Conservation (phyloP, 2,113 vertebrate genomes). For the Muntiacus reevesi region DNA sequence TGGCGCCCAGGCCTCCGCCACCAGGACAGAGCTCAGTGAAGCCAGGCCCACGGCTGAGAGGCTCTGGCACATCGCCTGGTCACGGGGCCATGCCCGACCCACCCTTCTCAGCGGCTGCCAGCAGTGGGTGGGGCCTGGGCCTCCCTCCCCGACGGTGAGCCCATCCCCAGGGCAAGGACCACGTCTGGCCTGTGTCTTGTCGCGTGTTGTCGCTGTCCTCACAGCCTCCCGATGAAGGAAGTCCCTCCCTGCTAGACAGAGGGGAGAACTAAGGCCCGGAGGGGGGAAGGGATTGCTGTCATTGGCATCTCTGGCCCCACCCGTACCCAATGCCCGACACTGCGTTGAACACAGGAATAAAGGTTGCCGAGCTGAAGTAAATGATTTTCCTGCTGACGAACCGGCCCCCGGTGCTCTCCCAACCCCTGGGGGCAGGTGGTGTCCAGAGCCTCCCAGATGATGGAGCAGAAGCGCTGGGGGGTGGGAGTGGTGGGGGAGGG, state of each 20-base stretch:
- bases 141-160: not conserved
- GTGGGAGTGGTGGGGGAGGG: accelerated
- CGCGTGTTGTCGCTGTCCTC: not conserved
- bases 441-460: not conserved
- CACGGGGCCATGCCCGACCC: not conserved
- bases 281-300: not conserved
- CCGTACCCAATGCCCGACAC: not conserved
- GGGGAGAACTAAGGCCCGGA: not conserved
- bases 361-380: not conserved
- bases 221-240: not conserved
- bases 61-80: not conserved
- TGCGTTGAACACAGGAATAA: not conserved
- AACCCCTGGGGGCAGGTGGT: not conserved
- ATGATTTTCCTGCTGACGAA: not conserved
- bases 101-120: not conserved
- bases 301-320: not conserved
- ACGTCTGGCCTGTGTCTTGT: not conserved
- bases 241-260: not conserved
- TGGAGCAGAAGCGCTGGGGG: not conserved
- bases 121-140: not conserved
- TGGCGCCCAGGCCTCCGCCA: not conserved
- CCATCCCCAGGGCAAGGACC: not conserved
- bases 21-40: slow-evolving; percentile 12
- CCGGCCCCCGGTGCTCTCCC: not conserved
- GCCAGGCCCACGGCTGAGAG: slow-evolving; percentile 7